phyloP scores from a whole-genome alignment of 2,113 vertebrate species.

The Chamaea fasciata region DNA sequence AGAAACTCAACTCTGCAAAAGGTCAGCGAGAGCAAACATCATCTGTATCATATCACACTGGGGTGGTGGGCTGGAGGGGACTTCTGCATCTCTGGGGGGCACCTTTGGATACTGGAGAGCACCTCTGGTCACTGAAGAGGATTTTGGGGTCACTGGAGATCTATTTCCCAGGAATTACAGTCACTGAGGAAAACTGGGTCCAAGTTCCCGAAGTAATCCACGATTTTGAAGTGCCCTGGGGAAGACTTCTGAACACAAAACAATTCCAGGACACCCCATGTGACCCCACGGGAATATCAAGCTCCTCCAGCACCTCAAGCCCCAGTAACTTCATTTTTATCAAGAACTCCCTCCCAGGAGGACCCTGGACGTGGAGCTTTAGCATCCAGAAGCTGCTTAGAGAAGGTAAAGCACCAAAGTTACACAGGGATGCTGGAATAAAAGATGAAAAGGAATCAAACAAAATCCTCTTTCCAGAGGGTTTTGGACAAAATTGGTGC shows the following conservation, averaged over 20 bases:
- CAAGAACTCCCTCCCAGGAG: not conserved
- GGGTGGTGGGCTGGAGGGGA: not conserved
- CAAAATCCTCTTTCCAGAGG: not conserved
- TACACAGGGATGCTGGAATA: not conserved
- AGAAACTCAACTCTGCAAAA: not conserved
- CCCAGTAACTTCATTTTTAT: not conserved
- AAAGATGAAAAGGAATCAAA: not conserved
- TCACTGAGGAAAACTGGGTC: not conserved
- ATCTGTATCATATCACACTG: fast-evolving
- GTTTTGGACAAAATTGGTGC: not conserved
- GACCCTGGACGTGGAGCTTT: not conserved
- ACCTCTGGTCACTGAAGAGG: not conserved
- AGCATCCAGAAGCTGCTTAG: not conserved
- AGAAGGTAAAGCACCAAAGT: not conserved
- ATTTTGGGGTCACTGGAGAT: not conserved
- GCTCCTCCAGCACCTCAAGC: not conserved
- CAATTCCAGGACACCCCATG: not conserved
- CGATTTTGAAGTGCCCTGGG: not conserved
- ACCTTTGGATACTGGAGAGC: not conserved
- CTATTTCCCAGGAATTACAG: not conserved
- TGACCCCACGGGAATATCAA: fast-evolving
- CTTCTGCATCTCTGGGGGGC: not conserved
- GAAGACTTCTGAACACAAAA: not conserved
- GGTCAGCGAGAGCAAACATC: not conserved
- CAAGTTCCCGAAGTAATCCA: not conserved